phyloP scores from a whole-genome alignment of 2,888 invertebrate genomes.

The Tromatobia lineatoria region DNA sequence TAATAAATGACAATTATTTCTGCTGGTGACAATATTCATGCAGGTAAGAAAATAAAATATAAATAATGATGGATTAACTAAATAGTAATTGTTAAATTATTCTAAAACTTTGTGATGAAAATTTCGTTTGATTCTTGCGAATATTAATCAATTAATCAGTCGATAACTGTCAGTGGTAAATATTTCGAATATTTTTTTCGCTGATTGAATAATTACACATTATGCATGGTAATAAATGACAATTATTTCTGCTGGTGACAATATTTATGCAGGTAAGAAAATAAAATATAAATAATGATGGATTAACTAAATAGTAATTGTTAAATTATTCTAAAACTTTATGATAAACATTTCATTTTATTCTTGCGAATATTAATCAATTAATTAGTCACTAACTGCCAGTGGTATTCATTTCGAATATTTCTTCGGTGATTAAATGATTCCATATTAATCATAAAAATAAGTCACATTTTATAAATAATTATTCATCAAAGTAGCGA shows the following conservation, averaged over 20 bases:
- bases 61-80: background rate
- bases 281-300: background rate
- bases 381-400: background rate
- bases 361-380: no score
- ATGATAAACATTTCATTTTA: no score
- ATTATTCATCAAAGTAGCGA: no score
- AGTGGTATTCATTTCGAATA: background rate
- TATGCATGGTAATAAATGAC: background rate
- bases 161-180: background rate
- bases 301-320: background rate
- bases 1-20: background rate
- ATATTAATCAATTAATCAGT: slow-evolving; percentile 14
- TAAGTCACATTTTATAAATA: no score
- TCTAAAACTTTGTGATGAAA: background rate
- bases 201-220: background rate
- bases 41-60: background rate
- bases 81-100: background rate
- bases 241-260: background rate
- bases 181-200: background rate
- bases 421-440: background rate
- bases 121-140: no score
- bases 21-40: background rate
- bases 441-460: background rate
- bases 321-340: background rate
- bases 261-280: background rate